These are phyloP conservation scores for Psophia crepitans DNA, from an alignment of 2,113 vertebrate genomes.

Conservation along the genomic window DNA sequence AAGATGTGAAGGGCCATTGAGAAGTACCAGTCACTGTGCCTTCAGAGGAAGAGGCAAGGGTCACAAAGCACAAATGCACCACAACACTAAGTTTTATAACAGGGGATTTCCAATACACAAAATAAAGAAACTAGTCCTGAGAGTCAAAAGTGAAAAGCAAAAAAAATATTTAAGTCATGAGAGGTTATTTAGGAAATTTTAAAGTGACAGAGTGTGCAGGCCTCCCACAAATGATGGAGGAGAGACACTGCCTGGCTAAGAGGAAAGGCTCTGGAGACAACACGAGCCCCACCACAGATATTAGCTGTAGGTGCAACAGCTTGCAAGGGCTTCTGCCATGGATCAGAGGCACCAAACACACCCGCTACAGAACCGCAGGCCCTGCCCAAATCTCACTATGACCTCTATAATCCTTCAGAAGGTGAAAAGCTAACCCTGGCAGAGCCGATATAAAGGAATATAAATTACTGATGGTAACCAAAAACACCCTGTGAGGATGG, in stretches of 20 bases:
- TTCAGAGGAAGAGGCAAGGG: background rate
- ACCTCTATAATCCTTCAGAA: background rate
- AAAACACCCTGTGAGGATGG: no score
- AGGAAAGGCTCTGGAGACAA: background rate
- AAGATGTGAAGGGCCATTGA: background rate
- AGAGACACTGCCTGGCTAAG: background rate
- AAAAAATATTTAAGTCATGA: background rate
- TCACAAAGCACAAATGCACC: background rate
- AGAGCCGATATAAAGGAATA: background rate
- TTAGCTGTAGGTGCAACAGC: background rate
- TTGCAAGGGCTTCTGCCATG: background rate
- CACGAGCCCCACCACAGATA: background rate
- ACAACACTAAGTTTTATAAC: background rate
- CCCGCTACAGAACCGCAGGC: background rate
- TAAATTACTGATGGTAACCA: background rate
- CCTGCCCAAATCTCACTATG: background rate
- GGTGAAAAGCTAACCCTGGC: background rate
- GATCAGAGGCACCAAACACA: background rate
- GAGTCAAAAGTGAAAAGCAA: conserved; percentile 4
- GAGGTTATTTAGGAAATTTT: conserved; percentile 22
- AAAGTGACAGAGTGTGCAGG: background rate
- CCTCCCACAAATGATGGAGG: background rate
- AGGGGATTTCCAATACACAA: conserved; percentile 16
- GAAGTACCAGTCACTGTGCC: background rate
- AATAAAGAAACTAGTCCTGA: conserved; percentile 26